Conservation (phyloP, 2,113 vertebrate species). For the Eonycteris spelaea region DNA sequence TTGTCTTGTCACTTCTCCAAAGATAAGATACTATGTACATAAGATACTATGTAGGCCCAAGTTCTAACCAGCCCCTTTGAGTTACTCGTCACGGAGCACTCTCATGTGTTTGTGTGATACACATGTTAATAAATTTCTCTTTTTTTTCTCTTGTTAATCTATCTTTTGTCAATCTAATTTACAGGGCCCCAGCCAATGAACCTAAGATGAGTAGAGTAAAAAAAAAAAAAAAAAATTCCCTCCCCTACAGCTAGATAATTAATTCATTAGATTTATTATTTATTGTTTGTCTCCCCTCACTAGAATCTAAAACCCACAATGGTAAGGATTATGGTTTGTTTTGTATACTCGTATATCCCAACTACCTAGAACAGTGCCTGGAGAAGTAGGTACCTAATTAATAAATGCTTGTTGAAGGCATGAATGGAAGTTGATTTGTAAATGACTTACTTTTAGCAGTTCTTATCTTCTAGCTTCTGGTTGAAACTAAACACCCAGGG, state of each 20-base stretch:
- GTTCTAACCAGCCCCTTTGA: neutral
- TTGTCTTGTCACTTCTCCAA: neutral
- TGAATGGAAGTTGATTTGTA: neutral
- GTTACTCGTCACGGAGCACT: neutral
- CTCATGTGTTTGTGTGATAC: neutral
- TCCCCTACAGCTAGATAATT: neutral
- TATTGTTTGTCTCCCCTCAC: neutral
- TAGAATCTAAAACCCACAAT: neutral
- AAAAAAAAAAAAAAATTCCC: neutral
- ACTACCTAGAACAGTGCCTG: neutral
- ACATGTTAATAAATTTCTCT: neutral
- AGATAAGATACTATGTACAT: too few relatives aligned
- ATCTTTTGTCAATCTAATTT: neutral
- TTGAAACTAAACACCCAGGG: constrained; percentile 9
- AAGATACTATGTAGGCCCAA: neutral
- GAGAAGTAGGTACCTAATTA: neutral
- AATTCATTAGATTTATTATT: neutral
- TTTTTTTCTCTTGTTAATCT: neutral
- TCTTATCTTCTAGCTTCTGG: neutral
- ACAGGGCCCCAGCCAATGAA: neutral
- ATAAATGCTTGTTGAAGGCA: neutral
- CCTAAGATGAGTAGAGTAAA: neutral
- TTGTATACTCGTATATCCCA: neutral
- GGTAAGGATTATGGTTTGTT: neutral
- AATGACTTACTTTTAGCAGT: neutral